phyloP scores from a whole-genome alignment of 2,888 invertebrate genomes.

The Synergus gifuensis region DNA sequence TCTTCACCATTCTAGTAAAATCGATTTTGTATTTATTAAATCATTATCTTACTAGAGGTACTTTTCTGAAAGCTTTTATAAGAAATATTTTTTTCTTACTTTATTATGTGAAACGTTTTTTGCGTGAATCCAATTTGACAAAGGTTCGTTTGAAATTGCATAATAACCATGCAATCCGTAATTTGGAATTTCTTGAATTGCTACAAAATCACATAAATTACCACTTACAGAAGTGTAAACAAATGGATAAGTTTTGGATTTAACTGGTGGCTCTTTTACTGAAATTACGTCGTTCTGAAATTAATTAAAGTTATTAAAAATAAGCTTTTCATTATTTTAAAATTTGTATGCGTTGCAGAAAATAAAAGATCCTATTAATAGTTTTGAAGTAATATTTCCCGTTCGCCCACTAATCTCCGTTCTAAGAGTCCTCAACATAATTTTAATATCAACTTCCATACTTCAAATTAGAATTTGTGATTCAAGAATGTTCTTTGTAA shows the following conservation, averaged over 20 bases:
- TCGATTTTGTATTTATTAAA: not conserved
- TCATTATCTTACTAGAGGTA: not conserved
- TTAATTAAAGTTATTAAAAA: not conserved
- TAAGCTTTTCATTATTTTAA: not conserved
- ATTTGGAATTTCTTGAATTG: conserved; percentile 78
- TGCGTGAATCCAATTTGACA: conserved; percentile 72
- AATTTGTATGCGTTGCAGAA: not conserved
- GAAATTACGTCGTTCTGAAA: not conserved
- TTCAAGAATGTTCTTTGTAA: not conserved
- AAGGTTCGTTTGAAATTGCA: conserved; percentile 77
- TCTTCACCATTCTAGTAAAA: not conserved
- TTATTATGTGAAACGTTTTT: not conserved
- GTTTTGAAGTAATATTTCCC: not conserved
- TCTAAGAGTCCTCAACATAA: conserved; percentile 2
- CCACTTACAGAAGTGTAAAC: conserved; percentile 57
- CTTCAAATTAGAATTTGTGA: not conserved
- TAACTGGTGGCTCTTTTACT: not conserved
- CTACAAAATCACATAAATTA: conserved; percentile 77
- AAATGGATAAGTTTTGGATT: not conserved
- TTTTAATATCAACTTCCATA: not conserved
- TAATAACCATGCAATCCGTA: conserved; percentile 80
- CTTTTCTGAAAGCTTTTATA: not conserved
- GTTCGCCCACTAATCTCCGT: not conserved
- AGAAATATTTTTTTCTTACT: not conserved
- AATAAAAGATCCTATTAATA: not conserved